Evolutionary conservation across 1,140 invertebrate species (phyloP).

Genomic region (Drosophila truncata): DNA sequence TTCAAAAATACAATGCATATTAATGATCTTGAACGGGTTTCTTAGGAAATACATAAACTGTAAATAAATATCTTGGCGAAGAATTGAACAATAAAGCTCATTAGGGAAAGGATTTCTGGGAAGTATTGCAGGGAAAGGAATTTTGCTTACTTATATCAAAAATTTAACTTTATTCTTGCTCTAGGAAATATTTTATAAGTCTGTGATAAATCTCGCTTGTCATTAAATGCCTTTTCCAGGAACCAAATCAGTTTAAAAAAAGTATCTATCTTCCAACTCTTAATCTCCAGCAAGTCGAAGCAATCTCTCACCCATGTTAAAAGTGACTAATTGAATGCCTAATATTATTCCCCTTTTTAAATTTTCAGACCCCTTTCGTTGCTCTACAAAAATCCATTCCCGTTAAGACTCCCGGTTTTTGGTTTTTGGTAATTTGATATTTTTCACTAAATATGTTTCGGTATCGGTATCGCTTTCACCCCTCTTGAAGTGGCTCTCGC

Average conservation of each 20-base stretch:
- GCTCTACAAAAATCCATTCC: conserved; percentile 28
- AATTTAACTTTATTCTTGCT: neutral
- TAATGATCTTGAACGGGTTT: conserved; percentile 49
- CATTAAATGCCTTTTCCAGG: neutral
- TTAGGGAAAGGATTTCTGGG: conserved; percentile 41
- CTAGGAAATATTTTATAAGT: neutral
- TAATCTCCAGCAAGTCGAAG: neutral
- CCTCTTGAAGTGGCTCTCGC: conserved; percentile 1
- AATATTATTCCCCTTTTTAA: conserved; percentile 16
- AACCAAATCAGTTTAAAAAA: conserved; percentile 10
- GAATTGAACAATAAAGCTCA: conserved; percentile 28
- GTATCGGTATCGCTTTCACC: conserved; percentile 56
- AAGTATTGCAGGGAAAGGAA: conserved; percentile 4
- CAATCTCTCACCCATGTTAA: conserved; percentile 18
- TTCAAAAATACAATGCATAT: conserved; percentile 47
- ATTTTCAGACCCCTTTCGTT: conserved; percentile 1
- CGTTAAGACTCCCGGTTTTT: conserved; percentile 26
- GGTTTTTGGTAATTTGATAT: conserved; percentile 60
- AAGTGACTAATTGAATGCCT: conserved; percentile 63
- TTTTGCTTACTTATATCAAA: no score
- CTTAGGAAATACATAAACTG: conserved; percentile 16
- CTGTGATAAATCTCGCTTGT: neutral
- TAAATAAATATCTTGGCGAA: conserved; percentile 21
- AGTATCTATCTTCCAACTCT: neutral
- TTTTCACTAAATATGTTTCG: conserved; percentile 51